Conservation (phyloP, 2,888 invertebrate genomes). For the Stegophylla sp. region DNA sequence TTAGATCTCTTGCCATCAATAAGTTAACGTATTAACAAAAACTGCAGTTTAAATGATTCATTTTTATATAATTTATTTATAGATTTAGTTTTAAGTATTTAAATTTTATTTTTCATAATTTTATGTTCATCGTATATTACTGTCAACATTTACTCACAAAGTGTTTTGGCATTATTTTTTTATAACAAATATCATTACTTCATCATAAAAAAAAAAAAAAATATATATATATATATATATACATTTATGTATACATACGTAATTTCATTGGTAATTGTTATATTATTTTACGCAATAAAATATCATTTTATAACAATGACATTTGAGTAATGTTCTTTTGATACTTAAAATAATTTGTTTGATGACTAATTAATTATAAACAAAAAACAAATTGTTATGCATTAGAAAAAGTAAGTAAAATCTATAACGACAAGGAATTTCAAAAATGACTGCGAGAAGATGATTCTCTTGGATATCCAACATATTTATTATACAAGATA, state of each 20-base stretch:
- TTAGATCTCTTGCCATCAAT: constrained; percentile 62
- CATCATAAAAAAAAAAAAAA: neutral
- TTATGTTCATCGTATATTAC: neutral
- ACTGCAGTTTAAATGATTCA: neutral
- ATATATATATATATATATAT: neutral
- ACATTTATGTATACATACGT: neutral
- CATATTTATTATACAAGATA: too few relatives aligned
- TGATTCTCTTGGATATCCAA: too few relatives aligned
- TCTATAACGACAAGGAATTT: too few relatives aligned
- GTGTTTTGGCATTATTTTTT: neutral
- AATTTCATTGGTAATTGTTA: neutral
- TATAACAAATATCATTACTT: constrained; percentile 28
- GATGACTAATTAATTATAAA: too few relatives aligned
- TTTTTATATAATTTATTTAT: constrained; percentile 25
- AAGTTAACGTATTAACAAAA: constrained; percentile 26
- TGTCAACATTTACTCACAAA: neutral
- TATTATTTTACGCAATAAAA: neutral
- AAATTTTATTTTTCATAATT: neutral
- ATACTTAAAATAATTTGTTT: too few relatives aligned
- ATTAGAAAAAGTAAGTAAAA: too few relatives aligned
- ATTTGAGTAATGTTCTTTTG: too few relatives aligned
- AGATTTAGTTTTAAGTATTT: constrained; percentile 25
- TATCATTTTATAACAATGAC: neutral
- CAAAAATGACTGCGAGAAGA: too few relatives aligned
- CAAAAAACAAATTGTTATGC: too few relatives aligned